Evolutionary conservation across 2,113 vertebrate genomes (phyloP).

Genomic region (Rhombomys opimus): DNA sequence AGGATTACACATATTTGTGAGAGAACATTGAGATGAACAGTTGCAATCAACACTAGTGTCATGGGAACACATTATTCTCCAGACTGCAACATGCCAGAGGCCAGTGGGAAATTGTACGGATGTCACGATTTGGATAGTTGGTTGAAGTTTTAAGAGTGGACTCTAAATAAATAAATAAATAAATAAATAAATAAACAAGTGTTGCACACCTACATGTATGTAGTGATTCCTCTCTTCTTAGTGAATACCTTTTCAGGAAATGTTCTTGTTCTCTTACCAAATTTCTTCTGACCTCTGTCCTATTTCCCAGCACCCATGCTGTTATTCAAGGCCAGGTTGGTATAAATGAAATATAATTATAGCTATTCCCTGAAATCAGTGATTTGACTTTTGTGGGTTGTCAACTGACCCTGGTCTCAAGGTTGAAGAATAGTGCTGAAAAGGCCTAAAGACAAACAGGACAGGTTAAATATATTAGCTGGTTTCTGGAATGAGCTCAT

Average conservation of each 20-base stretch:
- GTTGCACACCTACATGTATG: background rate
- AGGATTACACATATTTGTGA: constrained; percentile 44
- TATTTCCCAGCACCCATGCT: background rate
- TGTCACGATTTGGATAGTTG: constrained; percentile 54
- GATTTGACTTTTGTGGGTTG: constrained; percentile 59
- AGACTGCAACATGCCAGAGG: constrained; percentile 34
- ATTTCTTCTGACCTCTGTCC: constrained; percentile 39
- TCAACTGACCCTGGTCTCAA: background rate
- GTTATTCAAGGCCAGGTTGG: constrained; percentile 49
- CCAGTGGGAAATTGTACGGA: constrained; percentile 46
- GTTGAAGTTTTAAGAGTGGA: background rate
- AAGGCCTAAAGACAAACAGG: background rate
- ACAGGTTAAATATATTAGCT: background rate
- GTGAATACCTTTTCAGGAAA: constrained; percentile 57
- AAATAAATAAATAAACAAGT: background rate
- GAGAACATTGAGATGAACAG: constrained; percentile 57
- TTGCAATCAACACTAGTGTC: constrained; percentile 49
- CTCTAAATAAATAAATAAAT: background rate
- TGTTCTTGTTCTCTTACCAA: constrained; percentile 60
- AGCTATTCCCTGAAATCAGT: constrained; percentile 53
- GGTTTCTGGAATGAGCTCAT: background rate
- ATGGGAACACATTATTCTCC: constrained; percentile 64
- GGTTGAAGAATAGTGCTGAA: background rate
- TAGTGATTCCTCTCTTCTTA: background rate
- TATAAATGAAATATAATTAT: constrained; percentile 63